A percentile compares a stretch with the other conserved stretches of the same genome.
These are phyloP conservation scores for Priocnemis perturbator DNA, from an alignment of 2,888 invertebrate species.

Conservation along the genomic window DNA sequence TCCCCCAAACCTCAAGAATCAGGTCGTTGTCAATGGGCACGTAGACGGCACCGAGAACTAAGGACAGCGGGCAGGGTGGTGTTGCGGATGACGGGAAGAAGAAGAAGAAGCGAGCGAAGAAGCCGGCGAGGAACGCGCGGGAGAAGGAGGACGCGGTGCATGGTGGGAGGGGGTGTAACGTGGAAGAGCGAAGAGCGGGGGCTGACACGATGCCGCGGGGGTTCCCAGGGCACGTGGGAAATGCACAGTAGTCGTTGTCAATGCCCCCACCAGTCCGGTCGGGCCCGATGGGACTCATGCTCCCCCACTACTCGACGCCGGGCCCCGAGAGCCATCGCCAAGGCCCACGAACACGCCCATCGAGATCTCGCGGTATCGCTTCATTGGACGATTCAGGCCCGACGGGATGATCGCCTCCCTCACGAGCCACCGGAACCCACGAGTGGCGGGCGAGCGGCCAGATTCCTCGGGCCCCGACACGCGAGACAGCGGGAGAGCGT, in stretches of 20 bases:
- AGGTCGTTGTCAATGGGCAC: no score
- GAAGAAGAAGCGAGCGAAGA: not conserved
- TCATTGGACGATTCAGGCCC: constrained; percentile 62
- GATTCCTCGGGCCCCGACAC: not conserved
- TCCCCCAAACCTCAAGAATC: no score
- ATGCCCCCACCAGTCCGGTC: constrained; percentile 66
- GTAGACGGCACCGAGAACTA: no score
- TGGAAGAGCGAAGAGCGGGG: constrained; percentile 67
- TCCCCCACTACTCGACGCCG: constrained; percentile 44
- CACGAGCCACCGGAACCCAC: constrained; percentile 30
- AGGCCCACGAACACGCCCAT: constrained; percentile 61
- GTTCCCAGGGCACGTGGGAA: constrained; percentile 79
- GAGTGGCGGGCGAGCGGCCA: not conserved
- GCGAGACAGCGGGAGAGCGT: not conserved
- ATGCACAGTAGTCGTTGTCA: constrained; percentile 79
- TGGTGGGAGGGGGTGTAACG: constrained; percentile 52
- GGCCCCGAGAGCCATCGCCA: constrained; percentile 51
- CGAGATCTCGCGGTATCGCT: constrained; percentile 63
- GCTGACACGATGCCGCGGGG: constrained; percentile 75
- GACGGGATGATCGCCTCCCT: constrained; percentile 60
- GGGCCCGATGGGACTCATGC: constrained; percentile 28
- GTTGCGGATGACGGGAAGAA: not conserved
- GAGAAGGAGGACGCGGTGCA: constrained; percentile 39
- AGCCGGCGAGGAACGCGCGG: constrained; percentile 8
- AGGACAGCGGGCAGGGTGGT: no score